Percentiles rank a stretch among this genome's conserved stretches.
Evolutionary conservation across 1,140 invertebrate genomes (phyloP).

Genomic region (Calliphora vicina): DNA sequence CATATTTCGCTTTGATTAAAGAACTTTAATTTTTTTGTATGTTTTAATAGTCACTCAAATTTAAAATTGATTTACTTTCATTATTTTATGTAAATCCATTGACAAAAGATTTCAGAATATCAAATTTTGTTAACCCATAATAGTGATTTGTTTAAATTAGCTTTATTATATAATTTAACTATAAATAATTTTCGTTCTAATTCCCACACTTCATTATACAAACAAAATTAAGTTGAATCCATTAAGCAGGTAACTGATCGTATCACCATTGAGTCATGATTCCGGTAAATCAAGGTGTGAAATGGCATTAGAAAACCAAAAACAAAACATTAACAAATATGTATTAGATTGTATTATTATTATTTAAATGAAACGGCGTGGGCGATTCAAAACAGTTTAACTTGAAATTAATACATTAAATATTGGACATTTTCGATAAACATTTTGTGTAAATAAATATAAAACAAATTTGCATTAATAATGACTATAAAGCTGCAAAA

Average conservation of each 20-base stretch:
- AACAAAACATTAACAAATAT: neutral
- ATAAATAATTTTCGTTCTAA: neutral
- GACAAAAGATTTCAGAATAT: too few relatives aligned
- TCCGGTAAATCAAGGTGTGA: conserved; percentile 1
- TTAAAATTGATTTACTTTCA: too few relatives aligned
- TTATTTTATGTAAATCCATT: too few relatives aligned
- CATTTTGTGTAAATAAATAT: neutral
- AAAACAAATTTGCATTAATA: neutral
- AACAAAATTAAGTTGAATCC: neutral
- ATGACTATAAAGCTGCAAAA: neutral
- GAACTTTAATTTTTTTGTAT: too few relatives aligned
- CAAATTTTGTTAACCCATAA: too few relatives aligned
- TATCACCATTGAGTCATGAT: neutral
- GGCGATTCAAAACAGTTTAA: neutral
- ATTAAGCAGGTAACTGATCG: neutral
- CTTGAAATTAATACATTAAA: neutral
- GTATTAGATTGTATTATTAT: neutral
- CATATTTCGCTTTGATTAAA: too few relatives aligned
- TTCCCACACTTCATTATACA: conserved; percentile 2
- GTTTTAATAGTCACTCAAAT: too few relatives aligned
- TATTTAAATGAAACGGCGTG: neutral
- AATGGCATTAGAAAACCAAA: neutral
- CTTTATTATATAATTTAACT: too few relatives aligned
- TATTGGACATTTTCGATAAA: neutral
- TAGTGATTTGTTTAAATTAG: too few relatives aligned